These are phyloP conservation scores for Kryptolebias ocellatus DNA, from an alignment of 2,797 vertebrate species.

Conservation along the genomic window DNA sequence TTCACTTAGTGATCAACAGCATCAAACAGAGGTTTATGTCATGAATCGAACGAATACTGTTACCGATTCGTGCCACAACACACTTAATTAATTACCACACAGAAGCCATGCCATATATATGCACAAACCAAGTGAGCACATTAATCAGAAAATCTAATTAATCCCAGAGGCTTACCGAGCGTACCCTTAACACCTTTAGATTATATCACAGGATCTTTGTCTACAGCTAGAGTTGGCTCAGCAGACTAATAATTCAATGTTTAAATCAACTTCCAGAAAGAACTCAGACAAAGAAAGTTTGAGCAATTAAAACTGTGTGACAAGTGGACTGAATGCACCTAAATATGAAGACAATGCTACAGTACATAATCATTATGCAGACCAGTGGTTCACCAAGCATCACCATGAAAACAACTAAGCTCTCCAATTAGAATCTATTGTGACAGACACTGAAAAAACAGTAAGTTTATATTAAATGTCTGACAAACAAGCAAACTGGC, in stretches of 20 bases:
- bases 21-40: slow-evolving; percentile 47
- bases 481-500: no score
- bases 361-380: no score
- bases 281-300: background rate
- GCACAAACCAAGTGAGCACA: slow-evolving; percentile 1
- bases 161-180: background rate
- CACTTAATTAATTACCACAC: background rate
- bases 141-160: slow-evolving; percentile 11
- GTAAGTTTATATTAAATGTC: no score
- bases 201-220: slow-evolving; percentile 1
- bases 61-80: no score
- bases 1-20: slow-evolving; percentile 21
- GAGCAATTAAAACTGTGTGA: background rate
- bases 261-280: background rate
- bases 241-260: background rate
- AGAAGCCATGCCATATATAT: no score
- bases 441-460: no score
- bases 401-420: no score
- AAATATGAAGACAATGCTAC: no score
- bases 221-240: background rate
- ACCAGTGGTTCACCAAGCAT: no score
- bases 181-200: background rate
- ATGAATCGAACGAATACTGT: background rate
- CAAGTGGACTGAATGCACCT: no score
- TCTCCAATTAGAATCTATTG: no score